Evolutionary conservation across 2,888 invertebrate genomes (phyloP), one percentile per base, ranked within the genome.

Genomic region (Acleris emargana): DNA sequence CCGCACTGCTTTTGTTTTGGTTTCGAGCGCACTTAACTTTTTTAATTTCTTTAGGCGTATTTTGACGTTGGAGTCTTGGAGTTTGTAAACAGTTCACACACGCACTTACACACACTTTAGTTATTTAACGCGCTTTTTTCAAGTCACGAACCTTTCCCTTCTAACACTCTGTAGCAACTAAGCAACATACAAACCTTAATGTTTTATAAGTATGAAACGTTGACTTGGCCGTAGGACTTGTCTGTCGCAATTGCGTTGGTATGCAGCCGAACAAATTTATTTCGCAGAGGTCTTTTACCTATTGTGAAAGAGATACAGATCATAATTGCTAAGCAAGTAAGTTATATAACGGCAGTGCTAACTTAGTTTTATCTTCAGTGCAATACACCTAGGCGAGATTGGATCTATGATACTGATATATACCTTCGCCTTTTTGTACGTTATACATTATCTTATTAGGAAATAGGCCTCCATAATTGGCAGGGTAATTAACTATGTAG

Each of bases 141-240:
- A 73, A 69, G 76, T 74, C 78, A 79, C 79, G 79, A 79, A 84
- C 86, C 86, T 87, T 85, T 87, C 84, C 86, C 83, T 87, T 84
- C 83, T 86, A 88, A 83, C 85, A 84, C 82, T 83, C 76, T 80
- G 81, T 81, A 74, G 80, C 84, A 85, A 91, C 91, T 91, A 89
- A 89, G 77, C 84, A 76, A 81, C 81, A 83, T 82, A 83, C 86
- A 86, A 79, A 86, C 81, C 82, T 86, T 86, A 86, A 88, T 85
- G 87, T 87, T 87, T 32, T 87, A 85, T 88, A 88, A 89, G 87
- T 88, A 89, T 84, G 84, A 86, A 89, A 83, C 84, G 83, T 84
- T 80, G 83, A 86, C 88, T 87, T 77, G 77, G 72, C 77, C 71
- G 75, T 81, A 79, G 79, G 80, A 81, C 77, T 66, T 74, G 72